These are phyloP conservation scores for Drosophila persimilis DNA, from an alignment of 1,140 invertebrate genomes.

Conservation along the genomic window DNA sequence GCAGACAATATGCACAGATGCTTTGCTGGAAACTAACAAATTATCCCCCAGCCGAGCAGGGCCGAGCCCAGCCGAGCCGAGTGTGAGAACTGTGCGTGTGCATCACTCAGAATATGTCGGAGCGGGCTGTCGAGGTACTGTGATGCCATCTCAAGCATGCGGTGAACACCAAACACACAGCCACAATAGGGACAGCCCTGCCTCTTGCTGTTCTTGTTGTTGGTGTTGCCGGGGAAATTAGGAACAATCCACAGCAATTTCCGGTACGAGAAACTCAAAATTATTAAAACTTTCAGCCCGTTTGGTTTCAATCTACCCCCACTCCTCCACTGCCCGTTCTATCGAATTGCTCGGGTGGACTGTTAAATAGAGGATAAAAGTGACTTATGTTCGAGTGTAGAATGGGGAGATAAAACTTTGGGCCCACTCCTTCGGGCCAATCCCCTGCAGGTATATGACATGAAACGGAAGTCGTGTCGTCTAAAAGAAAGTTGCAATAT, in stretches of 20 bases:
- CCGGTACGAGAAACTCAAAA: constrained; percentile 73
- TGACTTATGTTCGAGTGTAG: constrained; percentile 52
- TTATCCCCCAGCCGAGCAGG: constrained; percentile 30
- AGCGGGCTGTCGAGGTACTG: constrained; percentile 9
- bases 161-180: constrained; percentile 54
- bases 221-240: constrained; percentile 76
- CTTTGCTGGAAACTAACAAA: constrained; percentile 63
- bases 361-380: constrained; percentile 55
- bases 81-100: constrained; percentile 68
- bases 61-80: constrained; percentile 10
- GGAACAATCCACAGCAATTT: constrained; percentile 80
- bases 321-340: not conserved
- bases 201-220: constrained; percentile 49
- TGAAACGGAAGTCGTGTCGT: constrained; percentile 56
- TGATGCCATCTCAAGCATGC: constrained; percentile 75
- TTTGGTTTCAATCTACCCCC: not conserved
- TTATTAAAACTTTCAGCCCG: constrained; percentile 56
- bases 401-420: constrained; percentile 48
- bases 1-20: constrained; percentile 4
- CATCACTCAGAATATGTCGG: constrained; percentile 73
- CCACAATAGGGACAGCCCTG: constrained; percentile 37
- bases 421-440: constrained; percentile 29
- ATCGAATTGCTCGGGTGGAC: constrained; percentile 13
- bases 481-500: constrained; percentile 52
- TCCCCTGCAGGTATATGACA: constrained; percentile 58